phyloP scores from a whole-genome alignment of 2,888 invertebrate genomes.

The Drosophila demipolita region DNA sequence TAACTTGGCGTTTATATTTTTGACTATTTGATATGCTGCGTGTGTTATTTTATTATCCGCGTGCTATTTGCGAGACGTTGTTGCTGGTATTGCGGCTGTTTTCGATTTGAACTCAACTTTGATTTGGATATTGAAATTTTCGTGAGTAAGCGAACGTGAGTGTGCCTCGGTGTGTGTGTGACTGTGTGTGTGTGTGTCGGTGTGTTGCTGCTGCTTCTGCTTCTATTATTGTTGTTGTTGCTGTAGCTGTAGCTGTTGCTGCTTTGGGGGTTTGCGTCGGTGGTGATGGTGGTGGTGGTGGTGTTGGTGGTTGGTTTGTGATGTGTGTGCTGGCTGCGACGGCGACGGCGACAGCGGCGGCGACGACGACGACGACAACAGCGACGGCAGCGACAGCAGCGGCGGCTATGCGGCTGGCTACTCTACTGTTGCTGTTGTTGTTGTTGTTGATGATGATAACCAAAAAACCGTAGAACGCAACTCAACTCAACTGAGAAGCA shows the following conservation, averaged over 20 bases:
- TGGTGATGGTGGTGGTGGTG: slow-evolving; percentile 44
- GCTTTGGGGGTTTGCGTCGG: slow-evolving; percentile 59
- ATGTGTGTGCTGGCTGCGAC: slow-evolving; percentile 63
- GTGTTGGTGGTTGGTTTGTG: slow-evolving; percentile 64
- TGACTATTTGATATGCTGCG: slow-evolving; percentile 61
- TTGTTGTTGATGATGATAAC: slow-evolving; percentile 38
- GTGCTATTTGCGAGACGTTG: slow-evolving; percentile 80
- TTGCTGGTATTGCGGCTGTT: slow-evolving; percentile 83
- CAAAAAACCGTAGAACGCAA: slow-evolving; percentile 44
- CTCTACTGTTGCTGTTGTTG: slow-evolving; percentile 28
- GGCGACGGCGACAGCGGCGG: slow-evolving; percentile 41
- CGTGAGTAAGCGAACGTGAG: slow-evolving; percentile 70
- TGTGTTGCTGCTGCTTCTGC: slow-evolving; percentile 53
- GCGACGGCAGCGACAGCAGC: slow-evolving; percentile 23
- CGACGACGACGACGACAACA: slow-evolving; percentile 27
- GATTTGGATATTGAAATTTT: slow-evolving; percentile 82
- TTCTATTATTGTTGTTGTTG: slow-evolving; percentile 21
- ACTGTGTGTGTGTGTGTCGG: slow-evolving; percentile 37
- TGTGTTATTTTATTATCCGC: slow-evolving; percentile 73
- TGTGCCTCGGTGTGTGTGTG: slow-evolving; percentile 26
- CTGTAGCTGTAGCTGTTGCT: slow-evolving; percentile 40
- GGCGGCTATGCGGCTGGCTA: slow-evolving; percentile 43
- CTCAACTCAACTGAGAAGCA: slow-evolving; percentile 48
- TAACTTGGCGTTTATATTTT: slow-evolving; percentile 44
- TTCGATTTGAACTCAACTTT: slow-evolving; percentile 84